Percentiles rank a stretch among this genome's conserved stretches.
These are phyloP conservation scores for Drosophila murphyi DNA, from an alignment of 1,140 invertebrate genomes.

Conservation along the genomic window DNA sequence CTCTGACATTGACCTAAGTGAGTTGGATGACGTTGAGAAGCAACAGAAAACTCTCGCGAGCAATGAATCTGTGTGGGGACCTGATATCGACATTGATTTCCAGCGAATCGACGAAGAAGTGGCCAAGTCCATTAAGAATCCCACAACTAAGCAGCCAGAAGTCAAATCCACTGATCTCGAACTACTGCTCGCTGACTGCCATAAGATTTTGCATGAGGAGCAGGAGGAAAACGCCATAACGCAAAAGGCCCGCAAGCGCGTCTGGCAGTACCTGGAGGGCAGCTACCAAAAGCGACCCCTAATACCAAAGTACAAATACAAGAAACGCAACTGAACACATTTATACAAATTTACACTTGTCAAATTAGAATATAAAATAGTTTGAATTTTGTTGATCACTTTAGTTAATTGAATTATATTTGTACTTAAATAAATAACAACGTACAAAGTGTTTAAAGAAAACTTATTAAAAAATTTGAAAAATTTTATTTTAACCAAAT, in stretches of 20 bases:
- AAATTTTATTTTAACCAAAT: too few relatives aligned
- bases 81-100: constrained; percentile 41
- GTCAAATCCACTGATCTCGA: constrained; percentile 19
- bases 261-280: constrained; percentile 40
- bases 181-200: constrained; percentile 28
- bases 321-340: neutral
- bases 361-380: neutral
- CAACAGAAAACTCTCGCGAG: neutral
- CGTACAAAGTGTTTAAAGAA: too few relatives aligned
- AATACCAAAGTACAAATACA: constrained; percentile 49
- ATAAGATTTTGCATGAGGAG: constrained; percentile 39
- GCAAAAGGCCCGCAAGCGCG: constrained; percentile 31
- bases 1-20: constrained; percentile 33
- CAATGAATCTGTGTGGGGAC: constrained; percentile 20
- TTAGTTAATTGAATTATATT: too few relatives aligned
- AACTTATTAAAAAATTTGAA: neutral
- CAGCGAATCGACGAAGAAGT: constrained; percentile 32
- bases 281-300: constrained; percentile 37
- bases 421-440: too few relatives aligned
- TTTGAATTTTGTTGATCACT: too few relatives aligned
- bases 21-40: constrained; percentile 18
- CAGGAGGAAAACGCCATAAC: constrained; percentile 31
- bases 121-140: neutral
- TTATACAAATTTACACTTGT: neutral
- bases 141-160: too few relatives aligned